Evolutionary conservation across 2,888 invertebrate genomes (phyloP).

Genomic region (Ormia ochracea): DNA sequence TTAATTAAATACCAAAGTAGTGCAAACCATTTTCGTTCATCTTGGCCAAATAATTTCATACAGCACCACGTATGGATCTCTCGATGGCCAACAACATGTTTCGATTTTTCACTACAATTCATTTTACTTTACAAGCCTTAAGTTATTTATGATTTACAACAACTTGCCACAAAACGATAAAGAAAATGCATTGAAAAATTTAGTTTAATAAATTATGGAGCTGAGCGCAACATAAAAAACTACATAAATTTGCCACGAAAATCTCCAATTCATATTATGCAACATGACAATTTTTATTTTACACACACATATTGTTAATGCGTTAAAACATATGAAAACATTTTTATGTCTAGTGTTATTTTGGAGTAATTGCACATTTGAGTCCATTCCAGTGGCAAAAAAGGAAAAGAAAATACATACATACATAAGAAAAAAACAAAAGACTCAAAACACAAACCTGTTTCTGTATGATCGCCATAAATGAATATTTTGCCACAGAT

Average conservation of each 20-base stretch:
- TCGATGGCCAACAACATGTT: constrained; percentile 13
- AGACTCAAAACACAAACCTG: constrained; percentile 43
- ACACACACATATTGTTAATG: neutral
- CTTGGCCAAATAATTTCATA: neutral
- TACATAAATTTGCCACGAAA: constrained; percentile 5
- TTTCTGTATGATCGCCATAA: constrained; percentile 42
- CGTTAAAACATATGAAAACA: constrained; percentile 20
- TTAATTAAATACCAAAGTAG: constrained; percentile 22
- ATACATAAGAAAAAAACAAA: constrained; percentile 33
- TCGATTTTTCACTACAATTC: constrained; percentile 22
- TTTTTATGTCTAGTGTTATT: constrained; percentile 17
- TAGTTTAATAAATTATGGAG: constrained; percentile 37
- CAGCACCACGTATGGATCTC: neutral
- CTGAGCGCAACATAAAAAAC: neutral
- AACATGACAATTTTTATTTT: constrained; percentile 15
- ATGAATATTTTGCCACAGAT: neutral
- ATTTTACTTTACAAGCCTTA: neutral
- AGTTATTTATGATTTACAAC: constrained; percentile 34
- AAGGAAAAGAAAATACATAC: neutral
- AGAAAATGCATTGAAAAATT: constrained; percentile 33
- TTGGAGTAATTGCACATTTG: constrained; percentile 40
- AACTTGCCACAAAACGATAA: neutral
- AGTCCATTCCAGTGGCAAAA: no score
- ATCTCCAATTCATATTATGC: constrained; percentile 18
- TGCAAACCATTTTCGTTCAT: constrained; percentile 18